A percentile compares a stretch with the other conserved stretches of the same genome.
Conservation (phyloP, 2,113 vertebrate species). For the Eleginops maclovinus region DNA sequence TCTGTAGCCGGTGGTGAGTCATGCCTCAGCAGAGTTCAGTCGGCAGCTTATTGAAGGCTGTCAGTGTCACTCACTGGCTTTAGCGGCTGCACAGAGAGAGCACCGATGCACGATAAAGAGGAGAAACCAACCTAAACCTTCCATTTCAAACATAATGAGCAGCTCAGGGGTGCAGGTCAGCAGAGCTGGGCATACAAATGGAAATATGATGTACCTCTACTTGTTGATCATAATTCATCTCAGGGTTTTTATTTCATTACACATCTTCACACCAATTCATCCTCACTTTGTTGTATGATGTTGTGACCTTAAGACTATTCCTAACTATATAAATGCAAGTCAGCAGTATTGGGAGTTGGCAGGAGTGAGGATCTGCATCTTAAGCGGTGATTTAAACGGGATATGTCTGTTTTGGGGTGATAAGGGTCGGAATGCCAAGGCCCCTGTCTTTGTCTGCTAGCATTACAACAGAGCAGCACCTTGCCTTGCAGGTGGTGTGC, state of each 20-base stretch:
- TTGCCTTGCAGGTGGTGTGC: constrained; percentile 34
- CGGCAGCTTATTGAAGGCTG: constrained; percentile 42
- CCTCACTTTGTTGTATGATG: constrained; percentile 18
- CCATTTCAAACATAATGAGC: constrained; percentile 33
- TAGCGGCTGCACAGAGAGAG: constrained; percentile 19
- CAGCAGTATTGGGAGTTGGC: constrained; percentile 3
- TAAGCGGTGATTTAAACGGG: not conserved
- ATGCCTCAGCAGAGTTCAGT: constrained; percentile 38
- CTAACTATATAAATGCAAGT: constrained; percentile 21
- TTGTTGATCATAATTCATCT: constrained; percentile 13
- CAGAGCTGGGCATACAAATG: constrained; percentile 10
- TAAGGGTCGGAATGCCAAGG: not conserved
- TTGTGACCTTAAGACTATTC: constrained; percentile 17
- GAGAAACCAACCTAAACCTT: constrained; percentile 41
- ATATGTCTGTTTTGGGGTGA: constrained; percentile 33
- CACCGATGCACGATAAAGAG: constrained; percentile 45
- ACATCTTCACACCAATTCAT: constrained; percentile 37
- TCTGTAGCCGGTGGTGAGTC: constrained; percentile 37
- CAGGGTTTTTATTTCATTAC: constrained; percentile 9
- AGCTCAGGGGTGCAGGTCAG: constrained; percentile 31
- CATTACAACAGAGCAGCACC: constrained; percentile 12
- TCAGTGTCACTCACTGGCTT: constrained; percentile 37
- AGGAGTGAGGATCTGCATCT: constrained; percentile 13
- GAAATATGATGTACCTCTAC: not conserved
- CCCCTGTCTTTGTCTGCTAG: constrained; percentile 16